A percentile compares a stretch with the other conserved stretches of the same genome.
Conservation (phyloP, 2,888 invertebrate genomes). For the Elmis aenea region DNA sequence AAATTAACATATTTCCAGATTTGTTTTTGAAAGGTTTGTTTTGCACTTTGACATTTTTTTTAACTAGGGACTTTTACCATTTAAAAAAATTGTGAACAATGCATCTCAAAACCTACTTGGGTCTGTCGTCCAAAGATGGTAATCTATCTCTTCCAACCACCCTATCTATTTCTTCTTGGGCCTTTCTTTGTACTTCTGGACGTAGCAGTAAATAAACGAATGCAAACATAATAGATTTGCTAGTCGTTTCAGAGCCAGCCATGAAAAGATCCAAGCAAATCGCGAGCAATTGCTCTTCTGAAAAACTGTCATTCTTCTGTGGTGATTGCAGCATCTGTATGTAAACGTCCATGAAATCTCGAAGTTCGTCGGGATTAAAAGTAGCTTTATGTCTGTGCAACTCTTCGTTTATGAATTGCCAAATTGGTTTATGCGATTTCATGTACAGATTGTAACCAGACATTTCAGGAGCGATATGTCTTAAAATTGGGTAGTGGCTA, state of each 20-base stretch:
- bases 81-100: background rate
- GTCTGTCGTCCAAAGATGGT: slow-evolving; percentile 66
- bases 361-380: slow-evolving; percentile 57
- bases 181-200: slow-evolving; percentile 67
- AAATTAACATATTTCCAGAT: no score
- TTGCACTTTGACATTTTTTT: no score
- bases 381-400: slow-evolving; percentile 65
- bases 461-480: slow-evolving; percentile 62
- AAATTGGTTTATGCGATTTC: slow-evolving; percentile 64
- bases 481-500: slow-evolving; percentile 72
- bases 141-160: slow-evolving; percentile 64
- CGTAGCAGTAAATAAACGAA: slow-evolving; percentile 69
- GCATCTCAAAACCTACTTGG: slow-evolving; percentile 51
- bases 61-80: no score
- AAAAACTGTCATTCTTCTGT: slow-evolving; percentile 54
- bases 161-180: slow-evolving; percentile 72
- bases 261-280: slow-evolving; percentile 82
- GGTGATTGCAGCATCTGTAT: slow-evolving; percentile 61
- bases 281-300: slow-evolving; percentile 71
- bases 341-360: slow-evolving; percentile 80
- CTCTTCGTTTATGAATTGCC: slow-evolving; percentile 68
- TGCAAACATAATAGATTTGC: slow-evolving; percentile 71
- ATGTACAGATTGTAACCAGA: slow-evolving; percentile 75
- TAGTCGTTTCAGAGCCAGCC: slow-evolving; percentile 83
- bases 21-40: no score